These are phyloP conservation scores for Anthophora plumipes DNA, from an alignment of 2,888 invertebrate species.

Conservation along the genomic window DNA sequence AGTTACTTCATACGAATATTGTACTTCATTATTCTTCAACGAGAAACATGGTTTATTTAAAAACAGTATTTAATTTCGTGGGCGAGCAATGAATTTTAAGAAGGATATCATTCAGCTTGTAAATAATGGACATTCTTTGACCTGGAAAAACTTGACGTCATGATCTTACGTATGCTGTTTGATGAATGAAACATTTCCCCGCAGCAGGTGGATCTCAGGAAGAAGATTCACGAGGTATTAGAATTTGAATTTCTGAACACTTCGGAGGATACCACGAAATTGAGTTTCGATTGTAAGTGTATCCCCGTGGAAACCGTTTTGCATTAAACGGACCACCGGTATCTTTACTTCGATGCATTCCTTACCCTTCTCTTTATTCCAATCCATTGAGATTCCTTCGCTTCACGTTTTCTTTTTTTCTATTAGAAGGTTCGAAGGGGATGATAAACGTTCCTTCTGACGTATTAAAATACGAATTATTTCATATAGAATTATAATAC, in stretches of 20 bases:
- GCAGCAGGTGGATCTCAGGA: constrained; percentile 38
- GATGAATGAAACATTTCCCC: constrained; percentile 69
- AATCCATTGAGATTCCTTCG: not conserved
- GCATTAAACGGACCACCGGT: not conserved
- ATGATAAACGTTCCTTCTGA: no score
- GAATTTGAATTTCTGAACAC: constrained; percentile 64
- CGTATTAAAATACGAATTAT: no score
- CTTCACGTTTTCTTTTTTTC: no score
- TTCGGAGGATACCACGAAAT: constrained; percentile 29
- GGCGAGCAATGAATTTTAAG: constrained; percentile 2
- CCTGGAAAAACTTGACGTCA: constrained; percentile 44
- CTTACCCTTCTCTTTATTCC: not conserved
- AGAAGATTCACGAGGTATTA: constrained; percentile 58
- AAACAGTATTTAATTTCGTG: not conserved
- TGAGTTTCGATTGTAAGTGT: constrained; percentile 31
- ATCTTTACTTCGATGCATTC: constrained; percentile 1
- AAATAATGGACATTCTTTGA: constrained; percentile 42
- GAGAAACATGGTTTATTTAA: not conserved
- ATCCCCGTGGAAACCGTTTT: constrained; percentile 7
- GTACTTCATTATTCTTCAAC: no score
- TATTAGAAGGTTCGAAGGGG: not conserved
- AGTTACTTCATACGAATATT: no score
- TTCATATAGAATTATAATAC: no score
- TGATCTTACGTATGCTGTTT: constrained; percentile 17
- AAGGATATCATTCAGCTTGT: not conserved